Evolutionary conservation across 2,797 vertebrate species (phyloP), one percentile per base, ranked within the genome.

Genomic region (Urosaurus nigricauda): DNA sequence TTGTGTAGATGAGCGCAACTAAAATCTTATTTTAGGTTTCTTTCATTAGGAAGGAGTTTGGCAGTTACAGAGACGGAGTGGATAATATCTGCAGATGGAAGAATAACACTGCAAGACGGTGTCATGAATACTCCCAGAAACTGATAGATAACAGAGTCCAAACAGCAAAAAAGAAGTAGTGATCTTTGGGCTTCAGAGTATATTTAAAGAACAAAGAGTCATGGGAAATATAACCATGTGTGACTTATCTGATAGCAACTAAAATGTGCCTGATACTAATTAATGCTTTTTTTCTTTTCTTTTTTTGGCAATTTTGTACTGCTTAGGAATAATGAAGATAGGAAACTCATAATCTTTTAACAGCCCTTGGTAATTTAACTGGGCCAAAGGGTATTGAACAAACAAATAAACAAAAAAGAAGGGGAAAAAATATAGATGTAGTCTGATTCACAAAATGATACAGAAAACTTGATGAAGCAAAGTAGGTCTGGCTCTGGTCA

Each of bases 181-280:
- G 56, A 83, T 40, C 56, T 32, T n/a, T 21, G 32, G 51, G 51
- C 63, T 21, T 87, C 13, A 5, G 8, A 29, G 65, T 43, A 88
- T 77, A 88, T 77, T 75, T 37, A 88, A 83, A 58, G 32, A 88
- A 58, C 32, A 71, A 58, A 60, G 6, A 29, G 40, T 47, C 32
- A 60, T 35, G 5, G 71, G 14, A 88, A 88, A 77, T 21, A 29
- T 75, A 51, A 83, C 24, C 40, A 8, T 51, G n/a, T 88, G 58
- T 74, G 70, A 87, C 56, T 63, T 19, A 65, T n/a, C 32, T 35
- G 56, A 40, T 35, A 63, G 21, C 71, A 77, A 24, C 29, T 83
- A 88, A 75, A 68, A 60, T 88, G 29, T 75, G 70, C 29, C 73
- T 88, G 80, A 77, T 65, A 88, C 63, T 77, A 82, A 87, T 74